Evolutionary conservation across 2,888 invertebrate genomes (phyloP), one percentile per base, ranked within the genome.

Genomic region (Drosophila algonquin): DNA sequence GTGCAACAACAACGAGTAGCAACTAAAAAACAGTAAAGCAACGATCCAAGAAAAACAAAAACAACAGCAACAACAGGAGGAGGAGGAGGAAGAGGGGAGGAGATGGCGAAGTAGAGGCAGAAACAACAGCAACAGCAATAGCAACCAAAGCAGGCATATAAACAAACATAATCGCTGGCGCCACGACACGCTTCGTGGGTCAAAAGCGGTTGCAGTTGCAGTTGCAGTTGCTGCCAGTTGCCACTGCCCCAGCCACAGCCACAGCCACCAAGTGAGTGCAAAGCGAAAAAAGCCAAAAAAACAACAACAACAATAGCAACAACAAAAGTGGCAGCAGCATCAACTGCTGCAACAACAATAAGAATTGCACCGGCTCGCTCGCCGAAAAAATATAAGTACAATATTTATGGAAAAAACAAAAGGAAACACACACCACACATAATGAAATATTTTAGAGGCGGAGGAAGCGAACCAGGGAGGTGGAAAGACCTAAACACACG

Each of bases 151-250:
- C 83, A 67, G 59, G 81, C 87, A 79, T 84, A 89, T 83, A 88
- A 89, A 76, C 84, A 86, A 82, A 82, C 85, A 82, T 81, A 89
- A 89, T 89, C 89, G 87, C 77, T 89, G 89, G 89, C 89, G 87
- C 85, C 82, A 85, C 81, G 82, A 80, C 79, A 83, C 84, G 89
- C 87, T 83, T 81, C 86, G 88, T 75, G 78, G 86, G 88, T 89
- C 86, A 89, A 87, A 89, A 82, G 89, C 89, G 76, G 82, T 76
- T 84, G 89, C 87, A 81, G 83, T 86, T 82, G 86, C 86, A 83
- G 40, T 40, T n/a, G 18, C 18, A 18, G 18, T 18, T 18, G 18
- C 18, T 18, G n/a, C 40, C 35, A 86, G 67, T 80, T 80, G 79
- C 75, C 16, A 60, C 46, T 48, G 65, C 65, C 35, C 16, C 21